Evolutionary conservation across 2,797 vertebrate species (phyloP).

Genomic region (Darevskia mixta): DNA sequence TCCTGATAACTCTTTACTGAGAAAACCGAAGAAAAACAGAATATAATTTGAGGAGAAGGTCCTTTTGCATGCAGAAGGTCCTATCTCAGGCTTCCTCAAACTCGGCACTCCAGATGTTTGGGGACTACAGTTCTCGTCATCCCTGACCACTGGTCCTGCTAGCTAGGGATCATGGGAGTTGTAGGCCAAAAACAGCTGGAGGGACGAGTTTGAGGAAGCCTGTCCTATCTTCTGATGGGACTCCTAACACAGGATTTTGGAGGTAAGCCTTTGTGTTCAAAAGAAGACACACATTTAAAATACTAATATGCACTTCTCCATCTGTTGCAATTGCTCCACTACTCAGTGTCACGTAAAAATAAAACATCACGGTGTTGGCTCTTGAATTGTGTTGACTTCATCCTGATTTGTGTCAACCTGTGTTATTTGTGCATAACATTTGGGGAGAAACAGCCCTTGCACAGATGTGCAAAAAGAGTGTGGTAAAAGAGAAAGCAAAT

Average conservation of each 20-base stretch:
- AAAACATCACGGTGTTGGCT: constrained; percentile 20
- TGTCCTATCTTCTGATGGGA: too few relatives aligned
- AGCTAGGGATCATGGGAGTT: too few relatives aligned
- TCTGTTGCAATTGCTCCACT: background rate
- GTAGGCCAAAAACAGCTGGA: too few relatives aligned
- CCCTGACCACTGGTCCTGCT: too few relatives aligned
- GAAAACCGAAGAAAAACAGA: too few relatives aligned
- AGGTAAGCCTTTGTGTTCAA: background rate
- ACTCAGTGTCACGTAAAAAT: constrained; percentile 33
- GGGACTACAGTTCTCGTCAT: too few relatives aligned
- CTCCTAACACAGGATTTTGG: background rate
- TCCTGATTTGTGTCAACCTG: constrained; percentile 3
- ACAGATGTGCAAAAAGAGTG: constrained; percentile 15
- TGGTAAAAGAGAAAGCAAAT: constrained; percentile 43
- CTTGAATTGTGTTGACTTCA: constrained; percentile 27
- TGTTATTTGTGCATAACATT: constrained; percentile 23
- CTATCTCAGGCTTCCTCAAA: too few relatives aligned
- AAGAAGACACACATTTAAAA: background rate
- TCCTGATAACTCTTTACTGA: background rate
- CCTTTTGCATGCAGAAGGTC: too few relatives aligned
- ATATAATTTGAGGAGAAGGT: too few relatives aligned
- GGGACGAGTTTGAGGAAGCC: too few relatives aligned
- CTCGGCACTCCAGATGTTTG: too few relatives aligned
- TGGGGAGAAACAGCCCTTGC: constrained; percentile 19
- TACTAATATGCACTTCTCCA: background rate